Evolutionary conservation across 2,888 invertebrate species (phyloP).

Genomic region (Drosophila suboccidentalis): DNA sequence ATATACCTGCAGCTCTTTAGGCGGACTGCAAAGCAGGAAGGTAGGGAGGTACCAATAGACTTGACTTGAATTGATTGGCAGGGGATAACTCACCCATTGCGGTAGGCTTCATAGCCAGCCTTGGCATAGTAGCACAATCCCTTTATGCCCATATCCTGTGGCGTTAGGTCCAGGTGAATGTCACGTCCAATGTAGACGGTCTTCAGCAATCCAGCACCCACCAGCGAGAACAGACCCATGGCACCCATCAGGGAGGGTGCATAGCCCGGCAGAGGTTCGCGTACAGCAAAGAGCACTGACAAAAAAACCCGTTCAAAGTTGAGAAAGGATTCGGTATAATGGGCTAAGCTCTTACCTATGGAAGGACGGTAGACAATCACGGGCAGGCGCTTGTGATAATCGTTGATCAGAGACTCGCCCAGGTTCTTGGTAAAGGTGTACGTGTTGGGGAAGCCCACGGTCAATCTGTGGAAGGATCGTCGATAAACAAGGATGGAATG

Average conservation of each 20-base stretch:
- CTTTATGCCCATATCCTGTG: slow-evolving; percentile 74
- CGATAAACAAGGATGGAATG: not conserved
- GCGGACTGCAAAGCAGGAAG: slow-evolving; percentile 27
- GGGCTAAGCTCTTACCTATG: slow-evolving; percentile 87
- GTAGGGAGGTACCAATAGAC: no score
- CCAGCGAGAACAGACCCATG: slow-evolving; percentile 75
- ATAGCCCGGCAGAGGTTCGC: slow-evolving; percentile 77
- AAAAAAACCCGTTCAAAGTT: no score
- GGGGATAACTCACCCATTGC: slow-evolving; percentile 50
- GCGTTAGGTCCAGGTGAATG: slow-evolving; percentile 69
- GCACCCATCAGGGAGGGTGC: slow-evolving; percentile 73
- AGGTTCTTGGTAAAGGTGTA: slow-evolving; percentile 96
- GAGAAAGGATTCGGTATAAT: not conserved
- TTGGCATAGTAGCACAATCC: slow-evolving; percentile 63
- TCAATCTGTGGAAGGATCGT: slow-evolving; percentile 55
- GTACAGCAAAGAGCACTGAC: slow-evolving; percentile 66
- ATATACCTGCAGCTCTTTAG: slow-evolving; percentile 59
- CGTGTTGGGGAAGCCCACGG: slow-evolving; percentile 90
- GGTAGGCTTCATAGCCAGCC: slow-evolving; percentile 40
- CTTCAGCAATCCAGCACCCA: slow-evolving; percentile 75
- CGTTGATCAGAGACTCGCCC: slow-evolving; percentile 92
- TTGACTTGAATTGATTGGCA: no score
- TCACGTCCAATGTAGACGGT: slow-evolving; percentile 52
- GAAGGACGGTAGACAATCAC: slow-evolving; percentile 94
- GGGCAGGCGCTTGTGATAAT: slow-evolving; percentile 89